Evolutionary conservation across 2,113 vertebrate species (phyloP), one percentile per base, ranked within the genome.

Genomic region (Triplophysa rosa): DNA sequence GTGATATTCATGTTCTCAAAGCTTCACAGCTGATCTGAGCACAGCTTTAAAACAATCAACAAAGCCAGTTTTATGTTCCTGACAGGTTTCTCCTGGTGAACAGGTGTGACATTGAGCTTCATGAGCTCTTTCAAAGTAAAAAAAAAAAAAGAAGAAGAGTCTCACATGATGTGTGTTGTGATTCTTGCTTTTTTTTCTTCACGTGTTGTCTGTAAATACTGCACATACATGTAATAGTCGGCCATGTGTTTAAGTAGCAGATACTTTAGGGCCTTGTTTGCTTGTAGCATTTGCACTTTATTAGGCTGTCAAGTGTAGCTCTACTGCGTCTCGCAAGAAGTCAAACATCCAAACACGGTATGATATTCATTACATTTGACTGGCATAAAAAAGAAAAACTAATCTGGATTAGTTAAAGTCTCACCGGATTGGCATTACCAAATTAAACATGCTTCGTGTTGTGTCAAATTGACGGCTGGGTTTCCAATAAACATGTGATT

Each of bases 241-340:
- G n/a, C 70, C 70, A 61, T 33, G 10, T 71, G 45, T 14, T 78
- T 69, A 37, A 61, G 21, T 72, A 59, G 29, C 16, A 77, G 71
- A 24, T 58, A 67, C 33, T 6, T 37, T 37, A 33, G 73, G 29
- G 42, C 52, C 19, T 10, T 24, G 67, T 77, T 63, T 52, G 29
- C 71, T 82, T 62, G 40, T 59, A 82, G 77, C 77, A 82, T 40
- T 79, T n/a, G 83, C 83, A 85, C 83, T 85, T 85, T 82, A 83
- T 37, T 24, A 10, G 1, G 9, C 24, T 64, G 58, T 62, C 6
- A 11, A 45, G 56, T 61, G 14, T 63, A 67, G 33, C 33, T 71
- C 79, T 45, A 37, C 8, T 24, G 7, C 67, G 68, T 37, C 19
- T 73, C 26, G 7, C 17, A 56, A 4, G 33, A 37, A 37, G 33